Evolutionary conservation across 2,797 vertebrate genomes (phyloP).

Genomic region (Luscinia megarhynchos): DNA sequence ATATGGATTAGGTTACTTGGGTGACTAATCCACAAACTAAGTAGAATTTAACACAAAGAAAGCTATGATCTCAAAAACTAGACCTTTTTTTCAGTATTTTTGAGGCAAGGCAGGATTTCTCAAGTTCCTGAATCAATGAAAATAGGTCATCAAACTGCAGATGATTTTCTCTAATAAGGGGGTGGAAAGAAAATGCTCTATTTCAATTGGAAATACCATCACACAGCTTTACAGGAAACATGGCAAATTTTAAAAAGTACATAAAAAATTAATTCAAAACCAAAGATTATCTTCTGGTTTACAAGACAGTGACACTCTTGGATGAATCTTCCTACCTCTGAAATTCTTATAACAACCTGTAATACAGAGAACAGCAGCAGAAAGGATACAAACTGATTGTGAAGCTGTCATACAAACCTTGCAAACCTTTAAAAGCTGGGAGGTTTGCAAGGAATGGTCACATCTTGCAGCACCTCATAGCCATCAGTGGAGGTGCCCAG

Average conservation of each 20-base stretch:
- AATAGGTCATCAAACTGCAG: constrained; percentile 19
- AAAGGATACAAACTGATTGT: not conserved
- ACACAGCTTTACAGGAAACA: not conserved
- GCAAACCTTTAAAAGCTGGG: constrained; percentile 54
- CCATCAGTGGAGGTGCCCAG: not conserved
- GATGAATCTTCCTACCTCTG: constrained; percentile 22
- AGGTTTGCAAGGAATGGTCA: constrained; percentile 40
- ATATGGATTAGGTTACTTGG: constrained; percentile 35
- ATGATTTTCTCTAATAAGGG: constrained; percentile 6
- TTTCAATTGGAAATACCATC: not conserved
- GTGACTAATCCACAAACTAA: constrained; percentile 42
- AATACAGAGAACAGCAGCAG: not conserved
- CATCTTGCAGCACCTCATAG: not conserved
- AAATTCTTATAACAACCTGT: constrained; percentile 34
- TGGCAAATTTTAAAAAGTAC: rapidly evolving
- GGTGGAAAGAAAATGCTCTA: not conserved
- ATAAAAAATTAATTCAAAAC: not conserved
- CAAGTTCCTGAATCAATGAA: constrained; percentile 9
- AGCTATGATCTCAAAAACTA: constrained; percentile 7
- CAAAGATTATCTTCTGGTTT: constrained; percentile 25
- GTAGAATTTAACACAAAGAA: constrained; percentile 45
- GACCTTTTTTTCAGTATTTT: not conserved
- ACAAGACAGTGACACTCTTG: constrained; percentile 57
- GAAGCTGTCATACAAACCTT: not conserved
- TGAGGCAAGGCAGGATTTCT: constrained; percentile 16